These are phyloP conservation scores for Thoracochromis brauschi DNA, from an alignment of 2,113 vertebrate genomes.

Conservation along the genomic window DNA sequence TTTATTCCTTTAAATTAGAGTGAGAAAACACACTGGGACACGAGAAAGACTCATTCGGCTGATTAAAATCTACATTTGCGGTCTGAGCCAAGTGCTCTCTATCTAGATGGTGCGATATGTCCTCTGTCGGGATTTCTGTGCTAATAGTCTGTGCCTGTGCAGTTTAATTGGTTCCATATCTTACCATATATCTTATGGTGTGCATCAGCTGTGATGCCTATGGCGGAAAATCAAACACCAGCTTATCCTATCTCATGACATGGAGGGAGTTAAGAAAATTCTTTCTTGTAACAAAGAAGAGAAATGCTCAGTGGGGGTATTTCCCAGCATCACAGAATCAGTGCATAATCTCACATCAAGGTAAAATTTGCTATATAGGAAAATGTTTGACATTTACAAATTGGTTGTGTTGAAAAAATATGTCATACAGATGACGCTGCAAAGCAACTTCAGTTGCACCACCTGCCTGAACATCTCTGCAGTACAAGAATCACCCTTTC, in stretches of 20 bases:
- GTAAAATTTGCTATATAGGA: background rate
- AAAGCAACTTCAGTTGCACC: background rate
- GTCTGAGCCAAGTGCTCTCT: background rate
- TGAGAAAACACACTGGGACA: background rate
- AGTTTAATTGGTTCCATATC: constrained; percentile 39
- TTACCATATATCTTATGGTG: constrained; percentile 21
- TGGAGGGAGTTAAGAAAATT: background rate
- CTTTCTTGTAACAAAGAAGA: background rate
- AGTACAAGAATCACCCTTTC: background rate
- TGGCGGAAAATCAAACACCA: background rate
- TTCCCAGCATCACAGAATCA: background rate
- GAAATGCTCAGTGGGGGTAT: background rate
- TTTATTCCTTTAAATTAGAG: background rate
- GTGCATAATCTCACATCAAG: background rate
- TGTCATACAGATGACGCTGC: background rate
- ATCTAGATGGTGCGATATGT: background rate
- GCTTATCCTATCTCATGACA: background rate
- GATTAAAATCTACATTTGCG: constrained; percentile 24
- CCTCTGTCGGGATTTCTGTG: background rate
- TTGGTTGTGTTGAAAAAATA: background rate
- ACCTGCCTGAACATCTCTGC: background rate
- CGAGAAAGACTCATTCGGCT: background rate
- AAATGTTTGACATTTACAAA: background rate
- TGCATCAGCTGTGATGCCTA: background rate
- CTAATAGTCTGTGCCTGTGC: background rate